Evolutionary conservation across 2,113 vertebrate species (phyloP), one percentile per base, ranked within the genome.

Genomic region (Orientallactaga bullata): DNA sequence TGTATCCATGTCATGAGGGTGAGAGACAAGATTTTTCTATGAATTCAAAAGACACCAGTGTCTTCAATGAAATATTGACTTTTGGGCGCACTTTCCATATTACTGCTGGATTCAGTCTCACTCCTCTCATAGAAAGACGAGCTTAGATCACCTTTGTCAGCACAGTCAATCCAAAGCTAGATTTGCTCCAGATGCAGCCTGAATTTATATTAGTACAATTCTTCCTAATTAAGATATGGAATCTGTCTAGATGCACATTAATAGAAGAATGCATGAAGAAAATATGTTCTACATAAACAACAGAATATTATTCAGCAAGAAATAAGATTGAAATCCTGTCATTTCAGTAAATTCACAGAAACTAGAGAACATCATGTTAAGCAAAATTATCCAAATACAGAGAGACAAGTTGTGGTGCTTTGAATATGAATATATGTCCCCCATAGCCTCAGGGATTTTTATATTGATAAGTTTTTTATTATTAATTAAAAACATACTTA

Each of bases 1-100:
- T 93, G 93, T 68, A 96, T 86, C 60, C 39, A 79, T 72, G 51
- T 21, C 71, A 90, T 47, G 42, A 47, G 42, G 51, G 32, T 94
- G 79, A 92, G 84, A 76, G 13, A 79, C 51, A 91, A 82, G 69
- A 74, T 68, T 18, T 77, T 30, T 58, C 87, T 63, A 55, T 86
- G 24, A 94, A 78, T 16, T 47, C 47, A 80, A 83, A 85, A 94
- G 85, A 24, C 4, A 24, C 60, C 6, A 88, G 55, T 18, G 9
- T 81, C 37, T 39, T 82, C 66, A 72, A 73, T 82, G 26, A 93
- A 58, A 42, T 77, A 66, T n/a, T 73, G 63, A 63, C 12, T 39
- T 78, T 3, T 90, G 58, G 63, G 26, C 42, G 77, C 47, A 16
- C 26, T 83, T 92, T 63, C 32, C 21, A 90, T 10, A 2, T 12